phyloP scores from a whole-genome alignment of 2,113 vertebrate species.

The Rhinogobius similis region DNA sequence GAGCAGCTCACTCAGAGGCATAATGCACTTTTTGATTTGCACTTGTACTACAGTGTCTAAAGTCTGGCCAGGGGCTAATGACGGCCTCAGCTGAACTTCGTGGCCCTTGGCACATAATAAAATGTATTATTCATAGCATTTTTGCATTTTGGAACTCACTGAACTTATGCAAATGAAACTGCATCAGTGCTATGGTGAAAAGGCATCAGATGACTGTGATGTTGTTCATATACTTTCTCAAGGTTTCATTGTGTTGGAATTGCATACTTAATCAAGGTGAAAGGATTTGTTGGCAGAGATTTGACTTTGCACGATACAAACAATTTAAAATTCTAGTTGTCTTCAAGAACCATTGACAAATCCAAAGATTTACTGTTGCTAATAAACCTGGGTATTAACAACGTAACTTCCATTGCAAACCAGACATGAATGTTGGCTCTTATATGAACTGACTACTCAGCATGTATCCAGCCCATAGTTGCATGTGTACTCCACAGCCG shows the following conservation, averaged over 20 bases:
- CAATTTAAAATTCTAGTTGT: background rate
- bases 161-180: background rate
- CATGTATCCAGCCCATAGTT: background rate
- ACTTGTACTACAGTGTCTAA: constrained; percentile 6
- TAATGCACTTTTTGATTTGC: constrained; percentile 12
- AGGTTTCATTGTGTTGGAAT: background rate
- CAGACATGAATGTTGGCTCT: background rate
- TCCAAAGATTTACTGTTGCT: no score
- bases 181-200: background rate
- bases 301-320: background rate
- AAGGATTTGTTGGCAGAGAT: background rate
- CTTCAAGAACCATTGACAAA: no score
- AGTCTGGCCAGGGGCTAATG: constrained; percentile 6
- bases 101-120: background rate
- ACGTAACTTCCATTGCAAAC: background rate
- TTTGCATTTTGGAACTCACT: background rate
- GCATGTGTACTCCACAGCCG: background rate
- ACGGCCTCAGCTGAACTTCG: background rate
- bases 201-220: background rate
- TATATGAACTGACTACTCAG: background rate
- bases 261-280: background rate
- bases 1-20: background rate
- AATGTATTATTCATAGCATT: background rate
- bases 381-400: background rate
- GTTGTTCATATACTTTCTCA: background rate